phyloP scores from a whole-genome alignment of 2,888 invertebrate species.

The Ormia ochracea region DNA sequence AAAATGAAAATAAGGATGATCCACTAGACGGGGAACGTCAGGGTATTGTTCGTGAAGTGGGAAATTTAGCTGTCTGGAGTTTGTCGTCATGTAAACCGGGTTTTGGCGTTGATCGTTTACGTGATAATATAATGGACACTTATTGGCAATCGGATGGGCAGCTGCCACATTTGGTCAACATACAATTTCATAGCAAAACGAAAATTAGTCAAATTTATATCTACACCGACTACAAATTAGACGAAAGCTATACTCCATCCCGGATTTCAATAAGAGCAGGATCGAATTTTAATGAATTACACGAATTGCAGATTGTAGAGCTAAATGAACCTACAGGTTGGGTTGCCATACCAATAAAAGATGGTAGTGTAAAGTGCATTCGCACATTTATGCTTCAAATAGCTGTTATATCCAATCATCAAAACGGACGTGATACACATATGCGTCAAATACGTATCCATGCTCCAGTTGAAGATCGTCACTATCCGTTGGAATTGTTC shows the following conservation, averaged over 20 bases:
- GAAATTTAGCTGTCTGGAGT: conserved; percentile 97
- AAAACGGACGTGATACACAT: conserved; percentile 98
- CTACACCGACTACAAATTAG: conserved; percentile 97
- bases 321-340: conserved; percentile 96
- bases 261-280: conserved; percentile 95
- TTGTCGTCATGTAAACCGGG: conserved; percentile 99
- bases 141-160: conserved; percentile 99
- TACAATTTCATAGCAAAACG: conserved; percentile 96
- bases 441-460: conserved; percentile 98
- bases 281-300: conserved; percentile 96
- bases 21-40: conserved; percentile 74
- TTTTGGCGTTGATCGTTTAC: conserved; percentile 96
- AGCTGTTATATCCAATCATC: conserved; percentile 97
- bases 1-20: conserved; percentile 70
- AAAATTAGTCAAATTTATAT: conserved; percentile 96
- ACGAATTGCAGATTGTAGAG: conserved; percentile 96
- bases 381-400: conserved; percentile 98
- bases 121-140: conserved; percentile 96
- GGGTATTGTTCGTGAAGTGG: conserved; percentile 86
- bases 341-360: conserved; percentile 95
- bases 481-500: conserved; percentile 81
- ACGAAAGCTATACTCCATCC: conserved; percentile 99
- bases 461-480: conserved; percentile 84
- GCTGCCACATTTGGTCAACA: conserved; percentile 97
- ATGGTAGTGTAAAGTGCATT: conserved; percentile 90